A percentile compares a stretch with the other conserved stretches of the same genome.
Conservation (phyloP, 2,888 invertebrate species). For the Thecophora atra region DNA sequence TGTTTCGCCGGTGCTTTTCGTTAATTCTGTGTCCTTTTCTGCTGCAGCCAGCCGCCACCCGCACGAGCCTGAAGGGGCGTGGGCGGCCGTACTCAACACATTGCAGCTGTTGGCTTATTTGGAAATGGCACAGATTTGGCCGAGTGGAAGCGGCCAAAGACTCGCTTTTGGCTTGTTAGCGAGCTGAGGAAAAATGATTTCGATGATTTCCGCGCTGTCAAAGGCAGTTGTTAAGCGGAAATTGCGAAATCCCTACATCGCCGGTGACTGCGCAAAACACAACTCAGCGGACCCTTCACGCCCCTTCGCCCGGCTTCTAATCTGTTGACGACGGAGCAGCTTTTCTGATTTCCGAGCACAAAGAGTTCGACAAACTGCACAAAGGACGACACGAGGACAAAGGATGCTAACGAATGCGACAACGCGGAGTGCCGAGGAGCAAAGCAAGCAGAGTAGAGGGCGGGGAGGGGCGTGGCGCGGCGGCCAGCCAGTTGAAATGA, state of each 20-base stretch:
- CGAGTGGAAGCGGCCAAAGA: not conserved
- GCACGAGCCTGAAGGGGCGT: not conserved
- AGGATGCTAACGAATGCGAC: conserved; percentile 32
- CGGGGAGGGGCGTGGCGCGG: not conserved
- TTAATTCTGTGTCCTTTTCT: not conserved
- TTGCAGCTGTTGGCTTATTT: not conserved
- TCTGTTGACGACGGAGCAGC: conserved; percentile 2
- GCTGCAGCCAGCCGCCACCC: not conserved
- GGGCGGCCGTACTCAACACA: not conserved
- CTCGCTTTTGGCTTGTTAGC: not conserved
- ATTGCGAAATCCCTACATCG: not conserved
- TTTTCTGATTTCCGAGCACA: conserved; percentile 16
- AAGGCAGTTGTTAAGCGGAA: conserved; percentile 14
- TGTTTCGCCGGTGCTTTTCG: not conserved
- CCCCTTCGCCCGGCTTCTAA: conserved; percentile 4
- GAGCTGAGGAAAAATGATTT: not conserved
- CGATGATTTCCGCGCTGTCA: conserved; percentile 3
- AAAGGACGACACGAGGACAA: conserved; percentile 13
- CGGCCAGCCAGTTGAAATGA: not conserved
- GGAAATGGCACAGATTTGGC: not conserved
- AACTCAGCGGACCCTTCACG: not conserved
- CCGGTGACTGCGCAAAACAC: not conserved
- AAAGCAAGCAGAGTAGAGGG: not conserved
- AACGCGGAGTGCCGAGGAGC: conserved; percentile 8
- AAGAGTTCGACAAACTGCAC: conserved; percentile 14